Evolutionary conservation across 2,888 invertebrate genomes (phyloP).

Genomic region (Trissolcus japonicus): DNA sequence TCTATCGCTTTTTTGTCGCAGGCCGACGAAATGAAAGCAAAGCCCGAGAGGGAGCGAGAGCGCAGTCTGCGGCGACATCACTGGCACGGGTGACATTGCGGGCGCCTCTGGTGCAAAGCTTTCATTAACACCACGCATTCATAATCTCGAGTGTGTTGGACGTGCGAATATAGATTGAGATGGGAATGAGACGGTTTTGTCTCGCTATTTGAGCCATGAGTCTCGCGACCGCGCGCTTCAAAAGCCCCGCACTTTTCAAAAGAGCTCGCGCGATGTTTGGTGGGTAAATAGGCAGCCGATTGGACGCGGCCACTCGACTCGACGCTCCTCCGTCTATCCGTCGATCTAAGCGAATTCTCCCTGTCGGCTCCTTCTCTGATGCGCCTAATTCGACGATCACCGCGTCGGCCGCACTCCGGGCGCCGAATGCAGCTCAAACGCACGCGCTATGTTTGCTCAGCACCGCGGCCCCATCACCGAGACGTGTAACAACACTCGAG

Average conservation of each 20-base stretch:
- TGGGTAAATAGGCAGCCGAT: conserved; percentile 72
- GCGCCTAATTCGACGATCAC: conserved; percentile 39
- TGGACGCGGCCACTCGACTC: conserved; percentile 59
- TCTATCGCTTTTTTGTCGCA: conserved; percentile 49
- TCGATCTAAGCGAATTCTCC: conserved; percentile 70
- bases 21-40: conserved; percentile 25
- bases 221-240: conserved; percentile 39
- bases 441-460: conserved; percentile 15
- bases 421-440: conserved; percentile 19
- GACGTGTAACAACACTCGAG: conserved; percentile 25
- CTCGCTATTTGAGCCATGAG: conserved; percentile 69
- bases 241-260: conserved; percentile 64
- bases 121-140: conserved; percentile 76
- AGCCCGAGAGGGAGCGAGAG: conserved; percentile 50
- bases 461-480: conserved; percentile 11
- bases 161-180: conserved; percentile 77
- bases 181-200: conserved; percentile 76
- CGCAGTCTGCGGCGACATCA: conserved; percentile 34
- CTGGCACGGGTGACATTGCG: conserved; percentile 44
- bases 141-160: conserved; percentile 76
- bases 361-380: conserved; percentile 58
- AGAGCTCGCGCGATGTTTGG: conserved; percentile 64
- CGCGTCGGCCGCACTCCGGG: conserved; percentile 2
- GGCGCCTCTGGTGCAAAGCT: conserved; percentile 69
- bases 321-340: conserved; percentile 61